phyloP scores from a whole-genome alignment of 2,888 invertebrate genomes.

The Eristalis tenax region DNA sequence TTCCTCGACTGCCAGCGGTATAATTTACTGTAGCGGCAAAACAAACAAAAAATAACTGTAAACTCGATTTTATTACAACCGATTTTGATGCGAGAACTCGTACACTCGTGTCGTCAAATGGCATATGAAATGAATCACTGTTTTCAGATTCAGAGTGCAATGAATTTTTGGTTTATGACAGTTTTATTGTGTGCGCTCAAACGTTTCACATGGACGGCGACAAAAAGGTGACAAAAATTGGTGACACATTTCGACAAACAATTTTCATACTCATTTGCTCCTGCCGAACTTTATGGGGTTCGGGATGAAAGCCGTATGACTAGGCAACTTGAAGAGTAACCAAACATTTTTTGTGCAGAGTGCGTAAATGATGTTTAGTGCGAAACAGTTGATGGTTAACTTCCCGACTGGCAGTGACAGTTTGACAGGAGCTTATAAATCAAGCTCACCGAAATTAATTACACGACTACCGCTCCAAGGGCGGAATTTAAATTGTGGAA shows the following conservation, averaged over 20 bases:
- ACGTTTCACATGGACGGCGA: not conserved
- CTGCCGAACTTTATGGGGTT: not conserved
- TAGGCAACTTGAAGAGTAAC: not conserved
- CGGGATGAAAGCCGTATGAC: not conserved
- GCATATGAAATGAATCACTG: slow-evolving; percentile 8
- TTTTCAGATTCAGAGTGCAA: not conserved
- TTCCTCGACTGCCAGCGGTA: not conserved
- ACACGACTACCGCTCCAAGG: not conserved
- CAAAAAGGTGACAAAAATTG: slow-evolving; percentile 14
- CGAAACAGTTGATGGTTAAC: not conserved
- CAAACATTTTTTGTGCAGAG: not conserved
- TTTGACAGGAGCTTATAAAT: not conserved
- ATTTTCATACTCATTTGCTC: not conserved
- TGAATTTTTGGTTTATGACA: slow-evolving; percentile 24
- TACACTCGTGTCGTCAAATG: not conserved
- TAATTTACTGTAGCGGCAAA: not conserved
- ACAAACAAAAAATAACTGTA: not conserved
- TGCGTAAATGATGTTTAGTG: not conserved
- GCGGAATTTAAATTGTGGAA: not conserved
- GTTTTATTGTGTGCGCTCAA: slow-evolving; percentile 5
- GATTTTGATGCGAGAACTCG: not conserved
- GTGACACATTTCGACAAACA: slow-evolving; percentile 5
- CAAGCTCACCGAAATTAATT: not conserved
- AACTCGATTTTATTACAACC: slow-evolving; percentile 7
- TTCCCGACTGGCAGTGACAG: not conserved